Evolutionary conservation across 2,888 invertebrate genomes (phyloP), one percentile per base, ranked within the genome.

Genomic region (Choreutis nemorana): DNA sequence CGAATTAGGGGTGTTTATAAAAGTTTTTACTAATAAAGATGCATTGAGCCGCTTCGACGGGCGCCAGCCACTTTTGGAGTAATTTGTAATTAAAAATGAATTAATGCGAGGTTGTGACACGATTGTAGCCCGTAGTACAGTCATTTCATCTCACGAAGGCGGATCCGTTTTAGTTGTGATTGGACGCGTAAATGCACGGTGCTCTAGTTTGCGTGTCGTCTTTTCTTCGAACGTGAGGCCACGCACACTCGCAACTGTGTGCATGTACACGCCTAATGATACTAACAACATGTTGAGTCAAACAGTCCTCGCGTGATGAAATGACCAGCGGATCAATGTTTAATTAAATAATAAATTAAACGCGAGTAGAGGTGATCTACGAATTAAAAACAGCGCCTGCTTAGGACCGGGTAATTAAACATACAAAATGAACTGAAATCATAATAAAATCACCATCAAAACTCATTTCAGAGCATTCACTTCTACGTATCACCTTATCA

Each of bases 1-100:
- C 75, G 75, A 77, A 75, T 60, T 77, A 78, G 73, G 59, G n/a
- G 53, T 62, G 62, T 65, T 72, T 72, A 65, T 68, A 72, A 68
- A 71, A 49, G 41, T 50, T 48, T 55, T 49, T 58, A 63, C 63
- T 40, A 39, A 54, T 62, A 68, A 68, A 47, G 52, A 58, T 54
- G 48, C 52, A 47, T 55, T 53, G 65, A 50, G 55, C 55, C 61
- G 67, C 51, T 40, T 39, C 49, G 52, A 55, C 52, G 56, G 55
- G 59, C 45, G 44, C 62, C 72, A 77, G 71, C 68, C 75, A 72
- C 63, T 72, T 68, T 70, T 63, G 64, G 60, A 9, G n/a, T 60
- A 60, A 67, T 70, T 65, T 63, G 54, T 60, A n/a, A n/a, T 58
- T 53, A 50, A 50, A 53, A 61, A 55, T 9, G 14, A 26, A 56